Base-by-base conservation (phyloP, 2,888 invertebrate genomes). In the Caenorhabditis auriculariae region DNA sequence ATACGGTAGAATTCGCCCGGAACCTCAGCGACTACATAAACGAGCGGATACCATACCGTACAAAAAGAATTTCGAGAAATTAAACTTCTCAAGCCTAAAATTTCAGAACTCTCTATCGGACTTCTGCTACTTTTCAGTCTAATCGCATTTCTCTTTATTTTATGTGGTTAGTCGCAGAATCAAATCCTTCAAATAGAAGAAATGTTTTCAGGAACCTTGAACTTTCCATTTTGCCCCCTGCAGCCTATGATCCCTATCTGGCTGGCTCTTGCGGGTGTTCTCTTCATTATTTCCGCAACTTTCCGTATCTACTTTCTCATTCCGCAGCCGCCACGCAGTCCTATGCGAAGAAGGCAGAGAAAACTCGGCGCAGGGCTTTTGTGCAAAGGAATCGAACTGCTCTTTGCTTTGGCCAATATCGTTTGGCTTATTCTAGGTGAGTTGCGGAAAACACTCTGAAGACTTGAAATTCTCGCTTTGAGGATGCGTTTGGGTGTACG, bases 401-500 rank as follows among this genome's bases (percentile, higher is more conserved):
- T 74, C 5, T 60, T 77, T 29, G 48, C 74, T 1, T 46, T 79
- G 9, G 68, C 67, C 50, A 77, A 76, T 28, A 47, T 78, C 29
- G 66, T 78, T 21, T 70, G 70, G 68, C 55, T 79, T 21, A 78
- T 78, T 43, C 60, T 79, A 28, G 78, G 78, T 60, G 27, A 49
- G 57, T 53, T 15, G 19, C 17, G 5, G 28, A 2, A 21, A n/a
- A 23, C 17, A 1, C 1, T 17, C 28, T 21, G 26, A 23, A n/a
- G n/a, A 23, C 7, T 12, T 12, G n/a, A 41, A 12, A 12, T 32
- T 9, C 23, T 35, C 7, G 15, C 35, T 50, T 66, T 38, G 46
- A 75, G 75, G 77, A 9, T 69, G 72, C 44, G 75, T 79, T 12
- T 78, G 78, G 78, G 74, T 76, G n/a, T 78, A 76, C 58, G 77